Conservation (phyloP, 2,888 invertebrate genomes). For the Deilephila elpenor region DNA sequence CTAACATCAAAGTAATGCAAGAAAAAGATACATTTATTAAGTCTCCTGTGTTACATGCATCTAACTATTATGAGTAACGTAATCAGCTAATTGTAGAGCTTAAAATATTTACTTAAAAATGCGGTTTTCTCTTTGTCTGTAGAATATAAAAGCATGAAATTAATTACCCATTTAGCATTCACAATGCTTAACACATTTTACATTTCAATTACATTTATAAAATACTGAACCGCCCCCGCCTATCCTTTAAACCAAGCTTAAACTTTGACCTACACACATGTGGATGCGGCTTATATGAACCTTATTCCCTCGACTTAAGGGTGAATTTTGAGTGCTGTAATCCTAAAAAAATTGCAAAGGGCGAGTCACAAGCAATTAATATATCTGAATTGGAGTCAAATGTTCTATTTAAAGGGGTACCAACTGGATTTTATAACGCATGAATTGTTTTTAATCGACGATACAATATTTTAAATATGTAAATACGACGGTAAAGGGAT, state of each 20-base stretch:
- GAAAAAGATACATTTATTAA: too few species aligned
- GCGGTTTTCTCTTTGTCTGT: too few species aligned
- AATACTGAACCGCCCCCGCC: constrained; percentile 16
- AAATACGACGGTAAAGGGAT: neutral
- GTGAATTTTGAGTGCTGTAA: neutral
- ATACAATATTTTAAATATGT: constrained; percentile 25
- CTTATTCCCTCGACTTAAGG: constrained; percentile 4
- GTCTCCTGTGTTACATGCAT: too few species aligned
- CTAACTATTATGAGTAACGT: too few species aligned
- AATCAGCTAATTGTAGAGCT: too few species aligned
- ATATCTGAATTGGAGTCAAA: constrained; percentile 13
- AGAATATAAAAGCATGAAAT: too few species aligned
- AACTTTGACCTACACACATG: constrained; percentile 12
- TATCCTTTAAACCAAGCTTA: constrained; percentile 11
- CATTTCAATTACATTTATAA: neutral
- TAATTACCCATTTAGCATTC: too few species aligned
- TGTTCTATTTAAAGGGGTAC: constrained; percentile 9
- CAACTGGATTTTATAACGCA: constrained; percentile 31
- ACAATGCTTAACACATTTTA: too few species aligned
- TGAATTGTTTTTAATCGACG: constrained; percentile 31
- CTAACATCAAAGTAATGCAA: too few species aligned
- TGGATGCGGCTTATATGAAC: neutral
- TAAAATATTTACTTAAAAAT: too few species aligned
- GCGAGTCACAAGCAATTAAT: constrained; percentile 32
- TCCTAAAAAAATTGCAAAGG: constrained; percentile 16